Evolutionary conservation across 1,140 invertebrate species (phyloP).

Genomic region (Drosophila hydei): DNA sequence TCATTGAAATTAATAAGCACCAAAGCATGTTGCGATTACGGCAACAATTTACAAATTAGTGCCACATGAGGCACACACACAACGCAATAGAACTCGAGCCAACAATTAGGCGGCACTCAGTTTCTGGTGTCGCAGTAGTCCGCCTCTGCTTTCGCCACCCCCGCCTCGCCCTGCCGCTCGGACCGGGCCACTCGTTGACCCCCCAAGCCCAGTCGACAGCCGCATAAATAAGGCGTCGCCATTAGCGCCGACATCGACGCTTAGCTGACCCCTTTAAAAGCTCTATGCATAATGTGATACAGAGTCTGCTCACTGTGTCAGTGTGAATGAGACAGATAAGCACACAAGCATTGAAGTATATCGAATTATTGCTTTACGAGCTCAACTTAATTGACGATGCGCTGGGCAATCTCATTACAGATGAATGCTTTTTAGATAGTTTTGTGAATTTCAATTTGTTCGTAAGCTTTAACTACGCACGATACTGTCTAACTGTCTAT

Average conservation of each 20-base stretch:
- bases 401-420: background rate
- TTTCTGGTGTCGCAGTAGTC: conserved; percentile 41
- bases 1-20: conserved; percentile 76
- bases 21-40: conserved; percentile 70
- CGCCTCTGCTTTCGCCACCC: background rate
- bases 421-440: background rate
- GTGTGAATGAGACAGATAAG: background rate
- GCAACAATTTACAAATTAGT: conserved; percentile 81
- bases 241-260: conserved; percentile 55
- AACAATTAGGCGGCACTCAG: conserved; percentile 67
- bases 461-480: too few species aligned
- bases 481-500: too few species aligned
- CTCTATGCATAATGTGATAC: conserved; percentile 4
- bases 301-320: conserved; percentile 7
- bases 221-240: conserved; percentile 57
- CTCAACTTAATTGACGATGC: background rate
- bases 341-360: background rate
- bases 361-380: background rate
- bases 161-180: background rate
- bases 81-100: conserved; percentile 13
- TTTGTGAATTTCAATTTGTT: too few species aligned
- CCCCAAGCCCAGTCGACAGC: conserved; percentile 41
- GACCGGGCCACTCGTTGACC: conserved; percentile 19
- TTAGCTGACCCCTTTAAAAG: conserved; percentile 47
- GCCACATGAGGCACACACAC: conserved; percentile 70